Evolutionary conservation across 2,113 vertebrate species (phyloP).

Genomic region (Phylloscopus whistleri): DNA sequence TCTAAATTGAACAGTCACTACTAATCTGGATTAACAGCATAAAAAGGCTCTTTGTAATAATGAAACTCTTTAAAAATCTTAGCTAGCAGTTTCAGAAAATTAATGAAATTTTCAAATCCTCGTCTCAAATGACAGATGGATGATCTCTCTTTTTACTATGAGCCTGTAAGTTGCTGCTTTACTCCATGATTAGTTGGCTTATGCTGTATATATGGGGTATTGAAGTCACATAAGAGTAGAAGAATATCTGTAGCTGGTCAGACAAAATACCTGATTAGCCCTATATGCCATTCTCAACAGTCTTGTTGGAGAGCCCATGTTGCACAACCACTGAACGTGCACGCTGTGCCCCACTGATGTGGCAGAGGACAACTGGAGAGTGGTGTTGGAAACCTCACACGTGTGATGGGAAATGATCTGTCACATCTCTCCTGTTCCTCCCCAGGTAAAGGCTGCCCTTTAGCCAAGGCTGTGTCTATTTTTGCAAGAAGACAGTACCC

Average conservation of each 20-base stretch:
- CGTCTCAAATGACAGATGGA: neutral
- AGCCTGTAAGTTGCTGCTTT: neutral
- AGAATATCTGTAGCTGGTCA: neutral
- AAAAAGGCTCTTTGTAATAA: slow-evolving; percentile 37
- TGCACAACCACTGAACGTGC: neutral
- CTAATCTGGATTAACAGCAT: slow-evolving; percentile 31
- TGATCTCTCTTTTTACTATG: neutral
- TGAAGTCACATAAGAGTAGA: neutral
- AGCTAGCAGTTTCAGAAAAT: neutral
- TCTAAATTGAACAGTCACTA: neutral
- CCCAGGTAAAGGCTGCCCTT: neutral
- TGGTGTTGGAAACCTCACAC: neutral
- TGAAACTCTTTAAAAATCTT: neutral
- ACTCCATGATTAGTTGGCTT: neutral
- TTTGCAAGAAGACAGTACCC: neutral
- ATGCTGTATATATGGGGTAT: neutral
- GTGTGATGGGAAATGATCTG: neutral
- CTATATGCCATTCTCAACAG: neutral
- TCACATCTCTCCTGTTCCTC: neutral
- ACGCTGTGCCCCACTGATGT: neutral
- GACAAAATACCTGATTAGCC: neutral
- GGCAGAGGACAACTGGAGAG: neutral
- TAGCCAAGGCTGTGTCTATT: neutral
- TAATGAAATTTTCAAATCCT: slow-evolving; percentile 21
- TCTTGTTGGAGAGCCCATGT: neutral